Evolutionary conservation across 2,797 vertebrate species (phyloP), one percentile per base, ranked within the genome.

Genomic region (Benthosema pterotum): DNA sequence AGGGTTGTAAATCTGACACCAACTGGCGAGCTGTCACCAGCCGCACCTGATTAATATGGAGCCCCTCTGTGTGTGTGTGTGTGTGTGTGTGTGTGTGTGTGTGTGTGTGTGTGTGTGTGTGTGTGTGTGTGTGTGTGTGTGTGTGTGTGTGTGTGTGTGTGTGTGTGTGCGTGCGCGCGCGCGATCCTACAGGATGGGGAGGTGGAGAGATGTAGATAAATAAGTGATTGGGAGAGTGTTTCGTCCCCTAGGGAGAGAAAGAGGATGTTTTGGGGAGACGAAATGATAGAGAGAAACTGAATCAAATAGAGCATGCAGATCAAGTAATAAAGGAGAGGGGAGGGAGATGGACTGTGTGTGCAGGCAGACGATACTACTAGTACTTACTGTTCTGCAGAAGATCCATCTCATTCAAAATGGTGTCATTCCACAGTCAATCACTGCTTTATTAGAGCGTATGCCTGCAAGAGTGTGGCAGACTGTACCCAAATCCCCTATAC

Each of bases 331-430:
- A 38, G 32, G 11, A 69, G 22, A 63, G 60, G n/a, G n/a, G 16
- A 48, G 14, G 28, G 60, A 42, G 17, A 11, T 59, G 67, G 49
- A 45, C 65, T 56, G 57, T 46, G 53, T 42, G 71, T 60, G 73
- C 42, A 68, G 53, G 58, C 68, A 72, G 68, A 69, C 71, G 32
- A 73, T 53, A 79, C 79, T 75, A 70, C 74, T 77, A n/a, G n/a
- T n/a, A n/a, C n/a, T n/a, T n/a, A n/a, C n/a, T n/a, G n/a, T n/a
- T n/a, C n/a, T n/a, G n/a, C 77, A 69, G 76, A 85, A 69, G 76
- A 85, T 83, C 75, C 74, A 74, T 81, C 77, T 80, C 77, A 52
- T 70, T 78, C 71, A 78, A 79, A 85, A 79, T 83, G 71, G 82
- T 71, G 75, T 28, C 75, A 69, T 63, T 58, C 17, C 28, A 52